Evolutionary conservation across 2,888 invertebrate genomes (phyloP), one percentile per base, ranked within the genome.

Genomic region (Ochlodes sylvanus): DNA sequence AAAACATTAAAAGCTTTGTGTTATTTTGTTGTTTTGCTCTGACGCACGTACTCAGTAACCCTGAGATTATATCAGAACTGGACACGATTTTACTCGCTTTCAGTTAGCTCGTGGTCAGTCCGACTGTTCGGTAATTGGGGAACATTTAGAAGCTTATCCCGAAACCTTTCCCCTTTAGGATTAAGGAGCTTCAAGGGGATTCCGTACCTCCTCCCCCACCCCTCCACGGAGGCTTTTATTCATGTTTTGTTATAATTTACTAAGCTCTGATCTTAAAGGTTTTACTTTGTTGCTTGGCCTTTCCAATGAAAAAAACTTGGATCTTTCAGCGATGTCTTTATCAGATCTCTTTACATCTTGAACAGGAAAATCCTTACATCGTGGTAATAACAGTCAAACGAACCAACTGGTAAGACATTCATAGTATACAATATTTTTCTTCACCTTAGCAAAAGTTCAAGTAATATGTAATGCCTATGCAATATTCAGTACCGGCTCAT

Each of bases 151-250:
- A 21, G 63, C 55, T 63, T 54, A 56, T 54, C 42, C 63, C 21
- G 32, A 63, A 63, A 55, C 63, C 44, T 44, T 63, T 41, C 38
- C 55, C 63, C 54, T 63, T 32, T 14, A 32, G 63, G 63, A 63
- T 63, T 63, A 63, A 44, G 55, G 63, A 44, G 63, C 63, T 63
- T 63, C 27, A 21, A 63, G 17, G 27, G 52, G 54, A 42, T n/a
- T 3, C 12, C 10, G 10, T 34, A 9, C 34, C 12, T 17, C 12
- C 50, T 12, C 41, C 27, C 2, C 34, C 63, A 10, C 4, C 10
- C 21, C 14, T 27, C 54, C 38, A 42, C 41, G 34, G 27, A 27
- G 32, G 54, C 54, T 54, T 41, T 54, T 54, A 42, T 61, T n/a
- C 17, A 27, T 27, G 21, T 41, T 42, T 63, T 42, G 21, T 63